These are phyloP conservation scores for Cinclus mexicanus DNA, from an alignment of 2,113 vertebrate genomes.

Conservation along the genomic window DNA sequence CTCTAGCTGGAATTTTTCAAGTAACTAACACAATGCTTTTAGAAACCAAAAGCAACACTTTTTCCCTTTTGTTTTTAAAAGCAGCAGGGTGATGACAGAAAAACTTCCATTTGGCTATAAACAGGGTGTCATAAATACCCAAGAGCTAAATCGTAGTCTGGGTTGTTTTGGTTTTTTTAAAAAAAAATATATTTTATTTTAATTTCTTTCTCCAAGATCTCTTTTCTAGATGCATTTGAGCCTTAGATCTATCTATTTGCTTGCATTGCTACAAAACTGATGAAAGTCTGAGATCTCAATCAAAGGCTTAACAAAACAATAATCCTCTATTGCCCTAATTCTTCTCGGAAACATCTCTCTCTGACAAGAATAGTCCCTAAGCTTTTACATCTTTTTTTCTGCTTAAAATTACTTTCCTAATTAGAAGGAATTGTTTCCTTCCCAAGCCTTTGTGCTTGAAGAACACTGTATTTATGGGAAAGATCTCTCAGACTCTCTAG, in stretches of 20 bases:
- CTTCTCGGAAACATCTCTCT: slow-evolving; percentile 65
- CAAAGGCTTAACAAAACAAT: slow-evolving; percentile 77
- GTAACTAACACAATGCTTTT: background rate
- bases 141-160: background rate
- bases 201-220: slow-evolving; percentile 20
- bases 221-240: slow-evolving; percentile 17
- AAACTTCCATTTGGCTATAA: background rate
- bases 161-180: background rate
- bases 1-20: slow-evolving; percentile 30
- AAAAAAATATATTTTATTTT: background rate
- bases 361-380: slow-evolving; percentile 65
- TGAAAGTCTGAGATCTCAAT: slow-evolving; percentile 74
- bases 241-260: slow-evolving; percentile 25
- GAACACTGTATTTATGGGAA: slow-evolving; percentile 21
- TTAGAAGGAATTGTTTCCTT: slow-evolving; percentile 70
- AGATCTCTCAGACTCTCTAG: background rate
- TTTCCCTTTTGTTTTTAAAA: background rate
- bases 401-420: slow-evolving; percentile 72
- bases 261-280: slow-evolving; percentile 54
- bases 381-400: slow-evolving; percentile 64
- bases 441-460: background rate
- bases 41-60: background rate
- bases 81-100: background rate
- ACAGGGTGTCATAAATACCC: background rate
- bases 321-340: slow-evolving; percentile 77